These are phyloP conservation scores for Cisticola juncidis DNA, from an alignment of 2,113 vertebrate species.

Conservation along the genomic window DNA sequence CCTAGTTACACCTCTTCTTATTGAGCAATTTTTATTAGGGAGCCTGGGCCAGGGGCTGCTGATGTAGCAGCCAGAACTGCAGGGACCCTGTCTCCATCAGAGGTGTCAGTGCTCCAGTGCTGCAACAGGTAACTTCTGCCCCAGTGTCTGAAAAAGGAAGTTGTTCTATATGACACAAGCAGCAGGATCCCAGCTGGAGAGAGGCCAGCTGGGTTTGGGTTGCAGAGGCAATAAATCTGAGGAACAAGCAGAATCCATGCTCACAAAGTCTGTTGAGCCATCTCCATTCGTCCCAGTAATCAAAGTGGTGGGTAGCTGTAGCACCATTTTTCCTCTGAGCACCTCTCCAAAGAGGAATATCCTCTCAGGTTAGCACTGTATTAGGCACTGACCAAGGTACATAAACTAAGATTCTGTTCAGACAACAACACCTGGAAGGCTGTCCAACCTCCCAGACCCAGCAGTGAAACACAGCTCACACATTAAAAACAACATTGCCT, in stretches of 20 bases:
- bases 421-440: background rate
- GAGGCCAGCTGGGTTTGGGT: background rate
- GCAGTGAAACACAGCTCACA: accelerated
- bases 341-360: background rate
- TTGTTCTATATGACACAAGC: background rate
- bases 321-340: background rate
- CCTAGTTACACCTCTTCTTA: constrained; percentile 21
- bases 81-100: background rate
- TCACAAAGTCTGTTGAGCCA: background rate
- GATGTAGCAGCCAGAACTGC: background rate
- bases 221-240: background rate
- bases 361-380: background rate
- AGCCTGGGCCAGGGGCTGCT: background rate
- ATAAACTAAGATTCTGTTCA: background rate
- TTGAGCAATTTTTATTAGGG: background rate
- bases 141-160: background rate
- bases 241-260: background rate
- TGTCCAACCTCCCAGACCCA: background rate
- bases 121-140: background rate
- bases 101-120: background rate
- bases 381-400: background rate
- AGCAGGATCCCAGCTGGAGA: background rate
- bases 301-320: background rate
- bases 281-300: background rate
- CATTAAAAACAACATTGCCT: background rate